Conservation (phyloP, 1,140 invertebrate species). For the Philaenus spumarius region DNA sequence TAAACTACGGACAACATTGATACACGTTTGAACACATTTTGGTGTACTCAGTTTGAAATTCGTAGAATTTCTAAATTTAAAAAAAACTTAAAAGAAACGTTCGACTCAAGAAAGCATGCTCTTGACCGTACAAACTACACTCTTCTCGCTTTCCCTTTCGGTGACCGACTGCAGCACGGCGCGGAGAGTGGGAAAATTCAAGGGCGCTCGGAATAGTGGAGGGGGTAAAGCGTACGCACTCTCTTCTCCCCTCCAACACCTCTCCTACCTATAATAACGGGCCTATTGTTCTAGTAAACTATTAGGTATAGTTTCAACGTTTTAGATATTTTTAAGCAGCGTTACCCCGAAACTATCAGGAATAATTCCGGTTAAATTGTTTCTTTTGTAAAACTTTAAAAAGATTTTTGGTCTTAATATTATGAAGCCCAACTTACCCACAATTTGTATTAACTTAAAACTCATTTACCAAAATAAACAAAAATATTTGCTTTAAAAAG, state of each 20-base stretch:
- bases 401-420: no score
- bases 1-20: conserved; percentile 8
- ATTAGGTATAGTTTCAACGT: no score
- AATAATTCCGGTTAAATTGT: no score
- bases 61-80: not conserved
- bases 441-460: no score
- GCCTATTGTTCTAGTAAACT: conserved; percentile 4
- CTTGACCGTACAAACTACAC: not conserved
- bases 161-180: conserved; percentile 14
- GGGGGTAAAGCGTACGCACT: not conserved
- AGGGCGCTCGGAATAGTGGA: no score
- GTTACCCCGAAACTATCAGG: no score
- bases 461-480: no score
- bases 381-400: no score
- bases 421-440: no score
- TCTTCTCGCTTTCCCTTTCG: conserved; percentile 17
- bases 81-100: conserved; percentile 9
- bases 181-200: no score
- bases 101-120: not conserved
- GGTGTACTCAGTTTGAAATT: conserved; percentile 26
- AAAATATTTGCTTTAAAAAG: no score
- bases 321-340: no score
- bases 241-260: not conserved
- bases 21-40: conserved; percentile 25
- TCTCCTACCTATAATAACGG: not conserved